Evolutionary conservation across 2,113 vertebrate species (phyloP).

Genomic region (Choloepus hoffmanni): DNA sequence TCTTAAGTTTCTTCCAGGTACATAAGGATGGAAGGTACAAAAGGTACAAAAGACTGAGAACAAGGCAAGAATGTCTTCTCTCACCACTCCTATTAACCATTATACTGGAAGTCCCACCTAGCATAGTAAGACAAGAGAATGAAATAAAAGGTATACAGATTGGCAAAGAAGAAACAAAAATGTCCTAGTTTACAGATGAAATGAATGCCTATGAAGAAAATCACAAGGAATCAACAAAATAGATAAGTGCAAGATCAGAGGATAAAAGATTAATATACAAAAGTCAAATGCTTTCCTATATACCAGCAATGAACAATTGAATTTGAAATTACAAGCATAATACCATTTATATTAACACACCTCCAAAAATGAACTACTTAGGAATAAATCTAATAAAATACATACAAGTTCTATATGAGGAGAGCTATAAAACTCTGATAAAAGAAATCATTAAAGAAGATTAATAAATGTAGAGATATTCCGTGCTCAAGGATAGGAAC

Average conservation of each 20-base stretch:
- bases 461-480: background rate
- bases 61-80: background rate
- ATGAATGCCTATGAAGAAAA: background rate
- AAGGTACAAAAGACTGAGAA: background rate
- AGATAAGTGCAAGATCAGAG: background rate
- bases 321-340: background rate
- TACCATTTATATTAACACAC: background rate
- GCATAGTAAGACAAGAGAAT: background rate
- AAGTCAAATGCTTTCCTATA: background rate
- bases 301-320: background rate
- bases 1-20: background rate
- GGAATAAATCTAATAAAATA: background rate
- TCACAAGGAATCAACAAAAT: background rate
- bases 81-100: background rate
- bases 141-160: background rate
- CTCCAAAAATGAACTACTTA: background rate
- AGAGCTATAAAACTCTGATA: background rate
- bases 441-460: background rate
- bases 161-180: background rate
- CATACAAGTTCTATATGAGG: background rate
- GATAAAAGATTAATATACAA: background rate
- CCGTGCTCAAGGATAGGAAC: background rate
- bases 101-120: background rate
- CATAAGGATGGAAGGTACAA: background rate
- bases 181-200: background rate